These are phyloP conservation scores for Gonocerus acuteangulatus DNA, from an alignment of 2,888 invertebrate species.

Conservation along the genomic window DNA sequence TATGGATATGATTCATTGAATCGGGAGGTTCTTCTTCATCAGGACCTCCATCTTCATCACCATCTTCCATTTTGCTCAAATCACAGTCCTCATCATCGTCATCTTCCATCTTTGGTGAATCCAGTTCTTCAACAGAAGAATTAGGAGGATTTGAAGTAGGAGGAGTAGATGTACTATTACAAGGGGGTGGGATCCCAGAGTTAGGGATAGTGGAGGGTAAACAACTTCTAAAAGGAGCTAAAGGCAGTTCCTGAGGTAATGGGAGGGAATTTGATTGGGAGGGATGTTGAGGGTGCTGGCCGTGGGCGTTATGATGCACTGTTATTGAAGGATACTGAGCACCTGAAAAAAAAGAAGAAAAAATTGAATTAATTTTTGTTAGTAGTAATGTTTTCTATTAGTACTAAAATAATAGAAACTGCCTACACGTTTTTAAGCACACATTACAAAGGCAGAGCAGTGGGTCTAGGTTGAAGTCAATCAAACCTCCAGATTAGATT, in stretches of 20 bases:
- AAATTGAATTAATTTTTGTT: no score
- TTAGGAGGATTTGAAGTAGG: neutral
- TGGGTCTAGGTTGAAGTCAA: no score
- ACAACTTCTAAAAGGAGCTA: neutral
- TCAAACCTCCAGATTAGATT: no score
- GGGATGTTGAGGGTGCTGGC: neutral
- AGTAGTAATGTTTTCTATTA: no score
- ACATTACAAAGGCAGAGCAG: no score
- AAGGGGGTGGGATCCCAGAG: conserved; percentile 1
- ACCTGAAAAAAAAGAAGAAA: neutral
- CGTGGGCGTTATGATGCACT: neutral
- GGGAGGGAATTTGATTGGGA: neutral
- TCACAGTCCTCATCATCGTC: conserved; percentile 28
- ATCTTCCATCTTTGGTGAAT: conserved; percentile 29
- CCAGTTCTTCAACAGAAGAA: neutral
- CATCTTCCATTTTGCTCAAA: conserved; percentile 14
- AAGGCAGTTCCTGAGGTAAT: neutral
- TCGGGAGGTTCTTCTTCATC: conserved; percentile 44
- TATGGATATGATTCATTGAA: neutral
- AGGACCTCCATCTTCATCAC: conserved; percentile 14
- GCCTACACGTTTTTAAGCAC: no score
- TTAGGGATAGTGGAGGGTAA: neutral
- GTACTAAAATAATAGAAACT: no score
- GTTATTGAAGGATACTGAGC: neutral
- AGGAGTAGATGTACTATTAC: neutral